These are phyloP conservation scores for Rana temporaria DNA, from an alignment of 2,113 vertebrate genomes.

Conservation along the genomic window DNA sequence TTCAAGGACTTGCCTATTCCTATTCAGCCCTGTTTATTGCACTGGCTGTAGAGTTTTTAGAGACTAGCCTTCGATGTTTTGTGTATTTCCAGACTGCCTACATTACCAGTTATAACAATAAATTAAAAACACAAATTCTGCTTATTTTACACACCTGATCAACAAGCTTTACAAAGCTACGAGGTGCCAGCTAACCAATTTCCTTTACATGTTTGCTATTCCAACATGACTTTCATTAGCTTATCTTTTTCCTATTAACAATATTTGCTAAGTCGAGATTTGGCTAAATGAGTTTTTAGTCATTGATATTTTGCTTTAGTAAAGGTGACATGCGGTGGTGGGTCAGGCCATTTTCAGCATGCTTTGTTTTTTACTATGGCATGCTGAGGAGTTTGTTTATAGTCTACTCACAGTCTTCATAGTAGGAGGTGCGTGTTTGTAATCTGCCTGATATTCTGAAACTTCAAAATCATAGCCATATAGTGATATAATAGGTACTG, in stretches of 20 bases:
- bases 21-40: too few relatives aligned
- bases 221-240: conserved; percentile 20
- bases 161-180: not conserved
- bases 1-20: too few relatives aligned
- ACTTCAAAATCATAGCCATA: too few relatives aligned
- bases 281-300: conserved; percentile 36
- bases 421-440: too few relatives aligned
- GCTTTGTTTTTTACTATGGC: conserved; percentile 4
- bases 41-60: not conserved
- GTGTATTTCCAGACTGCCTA: not conserved
- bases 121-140: not conserved
- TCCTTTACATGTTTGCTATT: conserved; percentile 39
- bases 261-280: conserved; percentile 16
- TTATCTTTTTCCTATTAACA: conserved; percentile 41
- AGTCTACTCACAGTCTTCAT: not conserved
- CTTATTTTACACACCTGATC: conserved; percentile 1
- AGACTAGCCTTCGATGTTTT: not conserved
- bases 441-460: too few relatives aligned
- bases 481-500: too few relatives aligned
- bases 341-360: not conserved
- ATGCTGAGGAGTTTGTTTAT: not conserved
- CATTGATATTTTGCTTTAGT: conserved; percentile 18
- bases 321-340: not conserved
- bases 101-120: conserved; percentile 3
- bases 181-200: conserved; percentile 19